A percentile compares a stretch with the other conserved stretches of the same genome.
These are phyloP conservation scores for Reticulitermes speratus DNA, from an alignment of 1,140 invertebrate species.

Conservation along the genomic window DNA sequence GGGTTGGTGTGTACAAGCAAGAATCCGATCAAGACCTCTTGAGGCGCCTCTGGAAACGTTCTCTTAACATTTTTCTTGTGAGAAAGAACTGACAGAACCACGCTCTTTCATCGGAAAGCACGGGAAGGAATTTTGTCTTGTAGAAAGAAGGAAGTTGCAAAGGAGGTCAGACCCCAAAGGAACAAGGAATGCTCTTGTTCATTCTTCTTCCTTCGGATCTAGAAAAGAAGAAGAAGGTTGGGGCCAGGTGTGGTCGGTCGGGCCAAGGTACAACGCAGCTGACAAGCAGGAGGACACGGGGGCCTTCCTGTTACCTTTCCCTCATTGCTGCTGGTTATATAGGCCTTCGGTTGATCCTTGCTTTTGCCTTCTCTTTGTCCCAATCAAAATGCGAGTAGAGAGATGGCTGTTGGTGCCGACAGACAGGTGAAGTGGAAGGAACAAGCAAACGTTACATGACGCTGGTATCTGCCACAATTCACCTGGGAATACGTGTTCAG, in stretches of 20 bases:
- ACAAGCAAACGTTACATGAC: conserved; percentile 2
- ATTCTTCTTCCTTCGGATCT: neutral
- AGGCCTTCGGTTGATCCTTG: neutral
- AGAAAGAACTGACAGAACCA: no score
- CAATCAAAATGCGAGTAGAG: neutral
- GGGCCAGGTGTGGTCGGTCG: neutral
- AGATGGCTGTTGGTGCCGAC: neutral
- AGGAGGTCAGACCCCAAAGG: conserved; percentile 16
- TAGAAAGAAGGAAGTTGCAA: conserved; percentile 18
- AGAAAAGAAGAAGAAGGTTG: neutral
- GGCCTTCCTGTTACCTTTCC: neutral
- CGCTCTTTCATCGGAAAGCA: no score
- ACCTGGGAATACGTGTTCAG: no score
- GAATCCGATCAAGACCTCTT: neutral
- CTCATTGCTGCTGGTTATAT: neutral
- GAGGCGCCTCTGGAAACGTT: no score
- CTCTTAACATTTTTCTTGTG: no score
- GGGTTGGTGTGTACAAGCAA: neutral
- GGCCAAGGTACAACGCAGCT: neutral
- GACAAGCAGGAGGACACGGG: conserved; percentile 15
- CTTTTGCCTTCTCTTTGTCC: conserved; percentile 10
- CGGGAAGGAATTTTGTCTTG: neutral
- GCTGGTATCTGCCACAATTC: neutral
- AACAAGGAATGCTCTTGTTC: conserved; percentile 6
- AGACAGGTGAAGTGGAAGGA: neutral